Percentiles rank a stretch among this genome's conserved stretches.
These are phyloP conservation scores for Nasalis larvatus DNA, from an alignment of 2,113 vertebrate genomes.

Conservation along the genomic window DNA sequence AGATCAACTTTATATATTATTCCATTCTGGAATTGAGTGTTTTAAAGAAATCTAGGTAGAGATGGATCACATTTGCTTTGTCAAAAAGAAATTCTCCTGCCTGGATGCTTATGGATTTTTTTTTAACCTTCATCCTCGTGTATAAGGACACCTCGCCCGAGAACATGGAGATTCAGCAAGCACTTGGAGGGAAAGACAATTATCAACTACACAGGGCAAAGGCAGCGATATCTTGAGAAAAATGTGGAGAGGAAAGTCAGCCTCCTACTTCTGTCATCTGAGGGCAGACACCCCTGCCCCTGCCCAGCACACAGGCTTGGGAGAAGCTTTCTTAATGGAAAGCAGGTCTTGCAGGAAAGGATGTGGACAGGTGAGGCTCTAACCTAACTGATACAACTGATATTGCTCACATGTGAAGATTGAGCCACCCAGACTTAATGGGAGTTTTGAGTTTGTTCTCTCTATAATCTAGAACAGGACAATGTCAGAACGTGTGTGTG, in stretches of 20 bases:
- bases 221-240: background rate
- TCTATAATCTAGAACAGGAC: background rate
- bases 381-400: background rate
- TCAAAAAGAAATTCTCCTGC: background rate
- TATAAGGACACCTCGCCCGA: background rate
- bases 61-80: background rate
- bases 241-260: background rate
- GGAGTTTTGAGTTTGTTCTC: background rate
- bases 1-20: background rate
- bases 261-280: background rate
- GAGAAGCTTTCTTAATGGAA: background rate
- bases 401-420: fast-evolving
- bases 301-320: background rate
- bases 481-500: background rate
- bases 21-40: background rate
- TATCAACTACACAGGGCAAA: background rate
- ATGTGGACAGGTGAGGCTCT: background rate
- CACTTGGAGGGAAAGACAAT: background rate
- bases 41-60: background rate
- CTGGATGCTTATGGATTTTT: background rate
- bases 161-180: background rate
- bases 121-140: background rate
- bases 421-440: background rate
- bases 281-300: background rate
- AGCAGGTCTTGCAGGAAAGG: background rate